phyloP scores from a whole-genome alignment of 2,888 invertebrate species.

The Euplagia quadripunctaria region DNA sequence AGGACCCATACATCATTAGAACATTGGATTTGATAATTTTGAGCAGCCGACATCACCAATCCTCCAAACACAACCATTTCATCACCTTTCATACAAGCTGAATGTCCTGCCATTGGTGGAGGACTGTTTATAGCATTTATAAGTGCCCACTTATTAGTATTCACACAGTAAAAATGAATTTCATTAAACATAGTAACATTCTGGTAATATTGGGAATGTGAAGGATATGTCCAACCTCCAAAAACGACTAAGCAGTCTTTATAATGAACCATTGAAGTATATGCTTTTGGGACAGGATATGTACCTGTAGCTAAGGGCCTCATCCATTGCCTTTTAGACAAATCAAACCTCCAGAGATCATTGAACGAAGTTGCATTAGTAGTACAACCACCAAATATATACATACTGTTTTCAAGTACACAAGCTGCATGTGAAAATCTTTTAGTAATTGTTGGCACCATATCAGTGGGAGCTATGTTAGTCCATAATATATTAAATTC shows the following conservation, averaged over 20 bases:
- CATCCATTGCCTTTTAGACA: slow-evolving; percentile 94
- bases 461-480: slow-evolving; percentile 86
- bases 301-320: slow-evolving; percentile 93
- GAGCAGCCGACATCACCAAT: slow-evolving; percentile 84
- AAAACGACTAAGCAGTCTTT: slow-evolving; percentile 94
- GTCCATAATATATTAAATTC: slow-evolving; percentile 93
- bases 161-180: slow-evolving; percentile 95
- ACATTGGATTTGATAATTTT: slow-evolving; percentile 81
- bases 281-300: slow-evolving; percentile 98
- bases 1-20: slow-evolving; percentile 97
- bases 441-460: slow-evolving; percentile 93
- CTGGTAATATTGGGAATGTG: slow-evolving; percentile 94
- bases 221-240: slow-evolving; percentile 98
- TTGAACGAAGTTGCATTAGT: slow-evolving; percentile 98
- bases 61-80: slow-evolving; percentile 95
- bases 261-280: slow-evolving; percentile 96
- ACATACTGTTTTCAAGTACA: slow-evolving; percentile 94
- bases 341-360: slow-evolving; percentile 97
- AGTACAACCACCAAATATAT: slow-evolving; percentile 98
- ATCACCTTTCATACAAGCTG: slow-evolving; percentile 94
- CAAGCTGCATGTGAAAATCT: slow-evolving; percentile 97
- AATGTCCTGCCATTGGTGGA: slow-evolving; percentile 96
- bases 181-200: slow-evolving; percentile 96
- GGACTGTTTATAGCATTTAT: slow-evolving; percentile 90
- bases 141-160: slow-evolving; percentile 92